phyloP scores from a whole-genome alignment of 1,140 invertebrate species.

The Diplogasteroides magnus region DNA sequence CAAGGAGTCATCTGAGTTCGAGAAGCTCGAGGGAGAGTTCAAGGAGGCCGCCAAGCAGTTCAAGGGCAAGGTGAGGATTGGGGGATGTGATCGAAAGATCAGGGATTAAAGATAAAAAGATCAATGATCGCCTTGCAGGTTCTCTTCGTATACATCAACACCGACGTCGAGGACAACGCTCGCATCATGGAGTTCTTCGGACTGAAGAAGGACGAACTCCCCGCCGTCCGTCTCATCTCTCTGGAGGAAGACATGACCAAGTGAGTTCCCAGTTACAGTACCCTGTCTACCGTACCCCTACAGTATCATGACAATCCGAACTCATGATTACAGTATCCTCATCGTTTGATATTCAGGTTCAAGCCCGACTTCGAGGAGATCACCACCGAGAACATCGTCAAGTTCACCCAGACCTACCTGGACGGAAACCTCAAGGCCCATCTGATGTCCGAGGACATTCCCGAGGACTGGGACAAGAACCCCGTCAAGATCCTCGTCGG shows the following conservation, averaged over 20 bases:
- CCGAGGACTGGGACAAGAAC: constrained; percentile 91
- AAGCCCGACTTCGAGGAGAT: constrained; percentile 79
- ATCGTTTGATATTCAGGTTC: constrained; percentile 63
- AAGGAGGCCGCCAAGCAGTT: constrained; percentile 73
- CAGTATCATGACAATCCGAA: too few species aligned
- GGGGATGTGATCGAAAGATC: neutral
- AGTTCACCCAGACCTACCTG: constrained; percentile 80
- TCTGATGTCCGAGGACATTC: constrained; percentile 83
- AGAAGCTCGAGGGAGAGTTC: constrained; percentile 66
- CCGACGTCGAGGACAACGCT: constrained; percentile 87
- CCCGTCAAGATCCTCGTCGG: constrained; percentile 90
- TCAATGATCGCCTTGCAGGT: constrained; percentile 59
- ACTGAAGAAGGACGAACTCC: constrained; percentile 83
- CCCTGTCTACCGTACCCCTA: too few species aligned
- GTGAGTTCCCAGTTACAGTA: constrained; percentile 3
- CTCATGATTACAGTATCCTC: too few species aligned
- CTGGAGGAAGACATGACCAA: constrained; percentile 95
- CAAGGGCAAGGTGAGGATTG: constrained; percentile 70
- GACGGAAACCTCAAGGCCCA: constrained; percentile 85
- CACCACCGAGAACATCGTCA: constrained; percentile 69
- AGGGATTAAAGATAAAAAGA: neutral
- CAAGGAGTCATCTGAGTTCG: constrained; percentile 71
- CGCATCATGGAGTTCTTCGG: constrained; percentile 99
- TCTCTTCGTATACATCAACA: constrained; percentile 89
- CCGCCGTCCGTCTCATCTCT: constrained; percentile 83